Evolutionary conservation across 2,113 vertebrate species (phyloP), one percentile per base, ranked within the genome.

Genomic region (Periophthalmus modestus): DNA sequence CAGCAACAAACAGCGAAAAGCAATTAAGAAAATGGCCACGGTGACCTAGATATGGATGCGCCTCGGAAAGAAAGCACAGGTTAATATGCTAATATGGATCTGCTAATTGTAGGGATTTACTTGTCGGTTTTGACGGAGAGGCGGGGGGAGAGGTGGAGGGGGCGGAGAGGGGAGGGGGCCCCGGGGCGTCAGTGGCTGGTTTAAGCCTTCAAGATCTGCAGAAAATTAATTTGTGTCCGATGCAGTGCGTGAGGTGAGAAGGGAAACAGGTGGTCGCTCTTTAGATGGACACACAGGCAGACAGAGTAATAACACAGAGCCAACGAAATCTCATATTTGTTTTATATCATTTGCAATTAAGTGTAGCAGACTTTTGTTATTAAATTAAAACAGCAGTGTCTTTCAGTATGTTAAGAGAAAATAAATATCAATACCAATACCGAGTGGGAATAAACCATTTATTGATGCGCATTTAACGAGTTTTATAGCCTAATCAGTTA

Each of bases 61-160:
- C 78, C 76, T 80, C 75, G 71, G 79, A 86, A 39, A 88, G 80
- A 84, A 90, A 87, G 80, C 86, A 85, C 84, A 92, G 90, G 90
- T 92, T 94, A 91, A 92, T 93, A 93, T 93, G 91, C 91, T 92
- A 94, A 93, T 93, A 88, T 91, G 88, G 88, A 90, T 90, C 89
- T 89, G 89, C 89, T 92, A 93, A 93, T 92, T 91, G 90, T 82
- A 69, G 72, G 88, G 90, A 91, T 91, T 91, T 88, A 84, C 81
- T 86, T 72, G 87, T 90, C 82, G 67, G 87, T 90, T 36, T 89
- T 88, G 85, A 63, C 43, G 43, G 62, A 61, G 19, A 58, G 69
- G 46, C 16, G 52, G 69, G 68, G 48, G 59, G 57, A 18, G 48
- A 15, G 18, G 47, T 75, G 36, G 67, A 59, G 58, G 79, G 39